Percentiles rank a stretch among this genome's conserved stretches.
Conservation (phyloP, 2,113 vertebrate species). For the Lepus americanus region DNA sequence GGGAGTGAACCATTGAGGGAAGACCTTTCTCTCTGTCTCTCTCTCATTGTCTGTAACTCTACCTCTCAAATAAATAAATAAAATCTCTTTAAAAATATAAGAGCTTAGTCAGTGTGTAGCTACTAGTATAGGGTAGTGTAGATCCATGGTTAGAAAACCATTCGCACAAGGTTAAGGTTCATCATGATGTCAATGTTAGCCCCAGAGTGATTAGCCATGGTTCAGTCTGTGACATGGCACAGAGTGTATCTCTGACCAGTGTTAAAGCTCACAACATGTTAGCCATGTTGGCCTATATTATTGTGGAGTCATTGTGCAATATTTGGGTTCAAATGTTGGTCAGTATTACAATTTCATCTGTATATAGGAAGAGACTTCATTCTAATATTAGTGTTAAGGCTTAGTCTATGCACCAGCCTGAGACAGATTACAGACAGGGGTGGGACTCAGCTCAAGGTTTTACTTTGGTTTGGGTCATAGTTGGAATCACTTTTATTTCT, state of each 20-base stretch:
- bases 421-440: not conserved
- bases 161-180: not conserved
- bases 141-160: not conserved
- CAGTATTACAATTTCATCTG: constrained; percentile 15
- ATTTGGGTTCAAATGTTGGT: constrained; percentile 11
- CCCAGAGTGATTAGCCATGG: not conserved
- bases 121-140: constrained; percentile 15
- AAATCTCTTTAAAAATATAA: no score
- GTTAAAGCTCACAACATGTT: not conserved
- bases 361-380: constrained; percentile 34
- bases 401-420: not conserved
- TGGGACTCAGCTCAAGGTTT: constrained; percentile 12
- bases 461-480: not conserved
- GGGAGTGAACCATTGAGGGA: no score
- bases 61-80: no score
- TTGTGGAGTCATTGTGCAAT: not conserved
- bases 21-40: no score
- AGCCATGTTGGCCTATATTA: constrained; percentile 8
- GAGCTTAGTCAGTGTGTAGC: not conserved
- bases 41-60: no score
- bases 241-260: not conserved
- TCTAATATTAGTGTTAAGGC: not conserved
- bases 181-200: not conserved
- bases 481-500: constrained; percentile 42
- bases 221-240: not conserved